Base-by-base conservation (phyloP, 1,140 invertebrate species). In the Pseudachorutes palmiensis region DNA sequence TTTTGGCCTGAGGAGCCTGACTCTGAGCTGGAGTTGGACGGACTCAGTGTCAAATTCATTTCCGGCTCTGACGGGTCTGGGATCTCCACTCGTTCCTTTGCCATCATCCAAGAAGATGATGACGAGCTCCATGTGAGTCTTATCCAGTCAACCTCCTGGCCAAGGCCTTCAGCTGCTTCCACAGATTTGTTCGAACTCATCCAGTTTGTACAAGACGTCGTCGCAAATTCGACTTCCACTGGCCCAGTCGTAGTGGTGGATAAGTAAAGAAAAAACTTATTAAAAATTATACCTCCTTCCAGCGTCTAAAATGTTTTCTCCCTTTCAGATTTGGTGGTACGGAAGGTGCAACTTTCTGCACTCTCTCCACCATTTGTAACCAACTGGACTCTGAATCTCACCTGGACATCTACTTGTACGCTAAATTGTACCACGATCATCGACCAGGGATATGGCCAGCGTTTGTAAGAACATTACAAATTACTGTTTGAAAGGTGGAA, bases 241-340 rank as follows among this genome's bases (percentile, higher is more conserved):
- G 92, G 92, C 45, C 92, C 92, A 48, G 86, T 95, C 66, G 87
- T 95, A 74, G 90, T 96, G 70, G 86, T 96, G 70, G 94, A 96
- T 79, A 90, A 87, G 91, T 95, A 36, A 62, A 62, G 55, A 41
- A 41, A 41, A 5, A 41, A 41, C 5, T 9, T 19, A 41, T 19
- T 41, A 19, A 12, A 58, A 22, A 5, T 58, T 12, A 58, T 58
- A 12, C n/a, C n/a, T 24, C 24, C n/a, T 58, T 9, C n/a, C n/a
- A n/a, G n/a, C n/a, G n/a, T n/a, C n/a, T n/a, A n/a, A n/a, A n/a
- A 58, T 24, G 55, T 58, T 22, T 12, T 45, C 19, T 45, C 24
- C 5, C 9, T 55, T 19, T 14, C 51, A 55, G 51, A 55, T 55
- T 16, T 24, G 51, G 51, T 5, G 51, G 51, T 14, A 55, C 51